Evolutionary conservation across 2,888 invertebrate genomes (phyloP).

Genomic region (Sinelater perroti): DNA sequence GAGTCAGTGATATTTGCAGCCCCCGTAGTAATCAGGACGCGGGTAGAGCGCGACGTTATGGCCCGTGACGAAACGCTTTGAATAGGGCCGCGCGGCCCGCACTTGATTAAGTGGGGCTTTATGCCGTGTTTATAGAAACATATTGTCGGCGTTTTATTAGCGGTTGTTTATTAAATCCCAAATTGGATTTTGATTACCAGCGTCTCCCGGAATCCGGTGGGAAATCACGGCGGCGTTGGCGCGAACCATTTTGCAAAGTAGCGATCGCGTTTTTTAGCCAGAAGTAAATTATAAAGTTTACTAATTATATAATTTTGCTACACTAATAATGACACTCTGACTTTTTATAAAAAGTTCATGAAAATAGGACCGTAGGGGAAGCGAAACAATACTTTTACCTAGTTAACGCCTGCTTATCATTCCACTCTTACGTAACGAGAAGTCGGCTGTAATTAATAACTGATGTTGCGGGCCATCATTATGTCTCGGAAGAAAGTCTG

Average conservation of each 20-base stretch:
- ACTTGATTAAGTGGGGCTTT: slow-evolving; percentile 51
- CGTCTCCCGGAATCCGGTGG: slow-evolving; percentile 16
- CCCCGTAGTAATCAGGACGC: slow-evolving; percentile 58
- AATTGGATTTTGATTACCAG: slow-evolving; percentile 39
- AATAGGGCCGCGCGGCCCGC: slow-evolving; percentile 44
- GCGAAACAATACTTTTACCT: slow-evolving; percentile 43
- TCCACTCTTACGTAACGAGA: slow-evolving; percentile 40
- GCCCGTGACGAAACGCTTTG: slow-evolving; percentile 56
- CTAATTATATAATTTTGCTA: too few relatives aligned
- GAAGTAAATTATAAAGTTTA: too few relatives aligned
- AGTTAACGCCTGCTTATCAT: slow-evolving; percentile 45
- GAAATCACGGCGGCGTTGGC: slow-evolving; percentile 16
- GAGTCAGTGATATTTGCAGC: slow-evolving; percentile 77
- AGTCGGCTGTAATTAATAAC: slow-evolving; percentile 43
- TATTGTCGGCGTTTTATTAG: slow-evolving; percentile 47
- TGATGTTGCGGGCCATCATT: slow-evolving; percentile 36
- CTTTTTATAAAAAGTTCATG: too few relatives aligned
- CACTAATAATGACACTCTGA: too few relatives aligned
- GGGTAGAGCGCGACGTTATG: slow-evolving; percentile 54
- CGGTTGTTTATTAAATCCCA: slow-evolving; percentile 39
- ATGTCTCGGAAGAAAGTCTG: slow-evolving; percentile 38
- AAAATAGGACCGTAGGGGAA: too few relatives aligned
- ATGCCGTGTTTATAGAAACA: slow-evolving; percentile 48
- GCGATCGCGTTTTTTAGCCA: too few relatives aligned
- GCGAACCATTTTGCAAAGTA: too few relatives aligned